phyloP scores from a whole-genome alignment of 2,888 invertebrate species.

The Carterocephalus palaemon region DNA sequence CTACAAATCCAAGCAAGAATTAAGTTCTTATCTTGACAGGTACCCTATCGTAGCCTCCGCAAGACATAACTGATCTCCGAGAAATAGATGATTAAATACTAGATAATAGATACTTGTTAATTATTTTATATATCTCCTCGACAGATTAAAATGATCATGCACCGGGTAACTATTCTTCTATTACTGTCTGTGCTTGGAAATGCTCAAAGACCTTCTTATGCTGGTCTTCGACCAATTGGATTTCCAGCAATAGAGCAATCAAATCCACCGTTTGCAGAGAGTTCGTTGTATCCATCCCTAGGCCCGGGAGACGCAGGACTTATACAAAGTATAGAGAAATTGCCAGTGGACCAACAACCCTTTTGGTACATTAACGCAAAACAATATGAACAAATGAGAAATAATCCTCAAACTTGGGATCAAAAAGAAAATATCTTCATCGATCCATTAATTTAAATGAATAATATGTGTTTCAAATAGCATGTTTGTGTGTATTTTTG shows the following conservation, averaged over 20 bases:
- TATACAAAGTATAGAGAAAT: slow-evolving; percentile 75
- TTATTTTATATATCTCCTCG: too few relatives aligned
- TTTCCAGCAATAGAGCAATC: slow-evolving; percentile 77
- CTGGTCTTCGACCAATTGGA: slow-evolving; percentile 79
- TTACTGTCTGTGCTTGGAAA: slow-evolving; percentile 22
- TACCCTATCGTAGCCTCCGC: too few relatives aligned
- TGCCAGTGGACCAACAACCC: slow-evolving; percentile 81
- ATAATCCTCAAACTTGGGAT: slow-evolving; percentile 46
- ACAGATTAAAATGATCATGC: slow-evolving; percentile 31
- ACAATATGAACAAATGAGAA: slow-evolving; percentile 76
- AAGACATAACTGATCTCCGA: too few relatives aligned
- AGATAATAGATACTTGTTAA: too few relatives aligned
- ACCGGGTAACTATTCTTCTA: slow-evolving; percentile 20
- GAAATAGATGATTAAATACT: too few relatives aligned
- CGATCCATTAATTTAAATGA: too few relatives aligned
- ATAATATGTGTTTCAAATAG: too few relatives aligned
- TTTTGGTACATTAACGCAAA: slow-evolving; percentile 83
- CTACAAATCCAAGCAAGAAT: too few relatives aligned
- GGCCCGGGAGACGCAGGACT: slow-evolving; percentile 77
- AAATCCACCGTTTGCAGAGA: slow-evolving; percentile 63
- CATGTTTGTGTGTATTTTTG: too few relatives aligned
- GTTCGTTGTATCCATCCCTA: slow-evolving; percentile 71
- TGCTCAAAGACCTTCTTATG: slow-evolving; percentile 83
- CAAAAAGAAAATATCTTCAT: slow-evolving; percentile 41
- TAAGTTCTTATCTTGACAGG: too few relatives aligned